phyloP scores from a whole-genome alignment of 1,140 invertebrate species.

The Bombus impatiens region DNA sequence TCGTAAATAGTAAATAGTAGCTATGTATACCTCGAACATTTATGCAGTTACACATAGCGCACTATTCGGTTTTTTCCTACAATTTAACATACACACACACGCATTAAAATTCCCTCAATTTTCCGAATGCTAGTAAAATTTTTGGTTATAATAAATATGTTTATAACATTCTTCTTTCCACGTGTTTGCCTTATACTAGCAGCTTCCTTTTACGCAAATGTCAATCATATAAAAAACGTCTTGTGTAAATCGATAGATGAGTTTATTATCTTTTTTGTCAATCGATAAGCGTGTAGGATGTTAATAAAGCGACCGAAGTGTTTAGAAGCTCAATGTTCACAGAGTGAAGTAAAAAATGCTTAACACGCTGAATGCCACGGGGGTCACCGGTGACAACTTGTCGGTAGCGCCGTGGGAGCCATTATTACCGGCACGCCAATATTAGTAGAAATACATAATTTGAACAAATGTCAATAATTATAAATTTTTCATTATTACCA shows the following conservation, averaged over 20 bases:
- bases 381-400: too few species aligned
- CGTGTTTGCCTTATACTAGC: not conserved
- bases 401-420: too few species aligned
- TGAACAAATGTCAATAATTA: too few species aligned
- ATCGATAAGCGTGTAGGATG: not conserved
- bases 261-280: not conserved
- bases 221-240: not conserved
- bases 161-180: not conserved
- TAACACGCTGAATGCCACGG: not conserved
- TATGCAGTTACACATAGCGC: too few species aligned
- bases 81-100: too few species aligned
- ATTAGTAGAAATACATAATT: too few species aligned
- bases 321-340: not conserved
- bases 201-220: not conserved
- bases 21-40: too few species aligned
- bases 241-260: not conserved
- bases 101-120: not conserved
- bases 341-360: not conserved
- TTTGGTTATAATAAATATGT: not conserved
- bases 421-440: too few species aligned
- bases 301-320: not conserved
- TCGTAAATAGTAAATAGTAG: too few species aligned
- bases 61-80: too few species aligned
- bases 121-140: not conserved
- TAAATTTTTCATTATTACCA: too few species aligned